Evolutionary conservation across 1,140 invertebrate genomes (phyloP), one percentile per base, ranked within the genome.

Genomic region (Ips nitidus): DNA sequence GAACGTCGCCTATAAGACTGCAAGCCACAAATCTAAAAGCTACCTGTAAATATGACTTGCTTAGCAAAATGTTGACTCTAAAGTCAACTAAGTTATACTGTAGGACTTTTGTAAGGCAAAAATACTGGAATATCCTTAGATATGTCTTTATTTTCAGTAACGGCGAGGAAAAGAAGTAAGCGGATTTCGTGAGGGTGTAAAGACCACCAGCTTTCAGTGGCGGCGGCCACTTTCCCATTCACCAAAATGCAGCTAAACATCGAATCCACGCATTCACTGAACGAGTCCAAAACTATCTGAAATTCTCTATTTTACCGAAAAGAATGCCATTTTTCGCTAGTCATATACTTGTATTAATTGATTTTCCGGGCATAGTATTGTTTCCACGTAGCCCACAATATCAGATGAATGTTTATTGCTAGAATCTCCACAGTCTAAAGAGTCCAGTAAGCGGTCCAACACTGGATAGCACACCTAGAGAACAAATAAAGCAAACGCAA

Each of bases 61-160:
- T 40, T 41, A 40, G 41, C 8, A 41, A 58, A n/a, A 3, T 58
- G 2, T 41, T 52, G 22, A 70, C 58, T 56, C 55, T 52, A 55
- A 42, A 47, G 38, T 37, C 7, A 65, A 53, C 1, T 36, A 62
- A 37, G 53, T 6, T 56, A 37, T 84, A 92, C 91, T 78, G 88
- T 90, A 42, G 93, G 92, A 79, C 92, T 94, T 79, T 88, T 92
- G 52, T 89, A 84, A 4, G 93, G 92, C 41, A 94, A 82, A 82
- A 91, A 95, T 4, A 94, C 87, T 4, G 92, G 89, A 47, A 93
- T 84, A 80, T 95, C 93, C 73, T 88, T 83, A 0, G 88, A 83
- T 1, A 89, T 87, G 38, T 86, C 87, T 61, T 84, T 84, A 75
- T 85, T 85, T 73, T 91, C 87, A 2, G 85, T 81, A 2, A 84